Percentiles rank a stretch among this genome's conserved stretches.
phyloP scores from a whole-genome alignment of 2,888 invertebrate species.

The Drosophila siamana region DNA sequence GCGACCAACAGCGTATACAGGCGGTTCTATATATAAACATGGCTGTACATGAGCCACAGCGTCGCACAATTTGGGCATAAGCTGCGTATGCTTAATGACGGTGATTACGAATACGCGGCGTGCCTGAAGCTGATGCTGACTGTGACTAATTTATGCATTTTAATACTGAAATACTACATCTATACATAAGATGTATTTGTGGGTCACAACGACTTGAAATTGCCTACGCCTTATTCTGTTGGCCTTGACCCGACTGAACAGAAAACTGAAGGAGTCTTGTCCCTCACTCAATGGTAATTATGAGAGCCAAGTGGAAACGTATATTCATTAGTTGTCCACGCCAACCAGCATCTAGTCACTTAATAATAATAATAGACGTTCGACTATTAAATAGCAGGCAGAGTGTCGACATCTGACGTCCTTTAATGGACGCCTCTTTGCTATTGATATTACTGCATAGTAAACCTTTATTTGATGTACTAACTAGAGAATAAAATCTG shows the following conservation, averaged over 20 bases:
- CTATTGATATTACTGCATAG: not conserved
- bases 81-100: slow-evolving; percentile 64
- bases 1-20: not conserved
- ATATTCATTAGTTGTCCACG: not conserved
- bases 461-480: not conserved
- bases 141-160: slow-evolving; percentile 52
- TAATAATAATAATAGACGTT: not conserved
- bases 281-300: slow-evolving; percentile 12
- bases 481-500: not conserved
- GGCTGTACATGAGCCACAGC: slow-evolving; percentile 3
- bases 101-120: slow-evolving; percentile 71
- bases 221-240: slow-evolving; percentile 1
- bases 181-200: slow-evolving; percentile 33
- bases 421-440: not conserved
- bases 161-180: slow-evolving; percentile 23
- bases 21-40: not conserved
- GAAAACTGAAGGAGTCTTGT: slow-evolving; percentile 19
- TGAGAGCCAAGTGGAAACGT: not conserved
- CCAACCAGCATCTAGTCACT: slow-evolving; percentile 2
- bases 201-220: slow-evolving; percentile 17
- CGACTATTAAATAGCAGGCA: not conserved
- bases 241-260: slow-evolving; percentile 42
- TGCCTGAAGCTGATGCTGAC: slow-evolving; percentile 10
- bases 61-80: slow-evolving; percentile 14
- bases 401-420: not conserved